A percentile compares a stretch with the other conserved stretches of the same genome.
Evolutionary conservation across 2,113 vertebrate genomes (phyloP).

Genomic region (Zosterops japonicus): DNA sequence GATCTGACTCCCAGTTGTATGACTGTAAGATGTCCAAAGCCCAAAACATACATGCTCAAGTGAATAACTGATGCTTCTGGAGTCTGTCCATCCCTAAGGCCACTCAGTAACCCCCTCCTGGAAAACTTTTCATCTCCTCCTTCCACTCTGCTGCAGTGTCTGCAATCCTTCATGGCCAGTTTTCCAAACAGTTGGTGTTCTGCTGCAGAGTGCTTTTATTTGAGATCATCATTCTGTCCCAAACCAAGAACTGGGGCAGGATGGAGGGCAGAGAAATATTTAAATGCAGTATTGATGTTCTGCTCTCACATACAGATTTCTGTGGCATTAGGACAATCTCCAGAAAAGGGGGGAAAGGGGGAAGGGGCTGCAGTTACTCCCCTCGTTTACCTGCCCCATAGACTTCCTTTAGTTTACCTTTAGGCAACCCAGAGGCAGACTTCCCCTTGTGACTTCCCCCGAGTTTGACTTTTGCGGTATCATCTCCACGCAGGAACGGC

Average conservation of each 20-base stretch:
- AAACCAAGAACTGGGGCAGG: neutral
- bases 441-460: neutral
- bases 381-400: neutral
- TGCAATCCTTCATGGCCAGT: neutral
- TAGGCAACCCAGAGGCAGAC: neutral
- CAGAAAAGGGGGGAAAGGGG: neutral
- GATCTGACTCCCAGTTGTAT: neutral
- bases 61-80: neutral
- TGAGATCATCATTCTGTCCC: neutral
- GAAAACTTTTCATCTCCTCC: neutral
- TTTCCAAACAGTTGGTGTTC: neutral
- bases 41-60: fast-evolving
- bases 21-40: neutral
- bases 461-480: neutral
- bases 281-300: neutral
- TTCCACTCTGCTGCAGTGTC: neutral
- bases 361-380: neutral
- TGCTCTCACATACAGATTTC: neutral
- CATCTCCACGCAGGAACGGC: fast-evolving
- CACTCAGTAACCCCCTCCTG: neutral
- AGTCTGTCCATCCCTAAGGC: neutral
- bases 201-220: neutral
- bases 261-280: neutral
- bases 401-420: neutral
- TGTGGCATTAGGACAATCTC: neutral